Evolutionary conservation across 2,888 invertebrate genomes (phyloP), one percentile per base, ranked within the genome.

Genomic region (Archips crataeganus): DNA sequence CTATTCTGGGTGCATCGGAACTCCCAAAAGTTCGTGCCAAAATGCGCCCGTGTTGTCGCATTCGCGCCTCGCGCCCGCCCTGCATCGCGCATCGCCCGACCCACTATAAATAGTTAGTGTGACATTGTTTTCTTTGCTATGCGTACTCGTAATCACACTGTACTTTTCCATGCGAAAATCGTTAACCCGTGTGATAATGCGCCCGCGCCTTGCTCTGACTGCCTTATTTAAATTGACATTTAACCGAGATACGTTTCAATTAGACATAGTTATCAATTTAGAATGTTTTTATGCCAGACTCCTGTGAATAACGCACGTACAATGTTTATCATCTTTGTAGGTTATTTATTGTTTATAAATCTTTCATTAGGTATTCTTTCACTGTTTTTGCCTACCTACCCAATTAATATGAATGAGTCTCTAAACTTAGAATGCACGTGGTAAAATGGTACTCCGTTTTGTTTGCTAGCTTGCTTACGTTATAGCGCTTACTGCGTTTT

Each of bases 161-260:
- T 93, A 93, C 84, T 90, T 94, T 94, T 94, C 94, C 94, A 92
- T 87, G 88, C 88, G 83, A 90, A 91, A 89, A 91, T 85, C 88
- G 82, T 91, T 90, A 92, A 91, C 93, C 90, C 81, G 87, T 79
- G 79, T 74, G 91, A 92, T 91, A 92, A 84, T 85, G 86, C 80
- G 77, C 76, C 80, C 76, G 75, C 77, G 77, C 77, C 75, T 73
- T 66, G 74, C 74, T 60, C 62, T 47, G 65, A 74, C 57, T 70
- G 66, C 62, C 70, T 65, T 70, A 67, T 74, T 70, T 71, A 66
- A 62, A 62, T 32, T 70, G 65, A 74, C 65, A 74, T 62, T 62
- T 69, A 64, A 69, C 61, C 42, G 51, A 64, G 69, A 73, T 74
- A 74, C 57, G 63, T 63, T 70, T 70, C 60, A 74, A 74, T 74